phyloP scores from a whole-genome alignment of 1,140 invertebrate species.

The Onthophagus taurus region DNA sequence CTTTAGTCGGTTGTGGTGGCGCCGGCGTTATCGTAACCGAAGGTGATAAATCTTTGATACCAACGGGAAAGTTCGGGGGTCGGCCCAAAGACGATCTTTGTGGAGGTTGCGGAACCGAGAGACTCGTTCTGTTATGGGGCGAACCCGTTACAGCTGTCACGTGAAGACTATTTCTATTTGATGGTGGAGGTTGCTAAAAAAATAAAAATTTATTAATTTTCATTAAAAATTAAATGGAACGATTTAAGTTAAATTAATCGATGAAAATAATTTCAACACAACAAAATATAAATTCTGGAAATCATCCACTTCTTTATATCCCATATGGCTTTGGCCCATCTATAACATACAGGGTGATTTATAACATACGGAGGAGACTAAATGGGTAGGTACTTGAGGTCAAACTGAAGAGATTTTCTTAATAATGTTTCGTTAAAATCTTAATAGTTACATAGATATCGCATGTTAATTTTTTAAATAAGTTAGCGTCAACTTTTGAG shows the following conservation, averaged over 20 bases:
- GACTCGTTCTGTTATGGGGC: conserved; percentile 43
- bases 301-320: no score
- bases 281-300: no score
- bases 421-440: no score
- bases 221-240: not conserved
- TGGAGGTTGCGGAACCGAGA: conserved; percentile 51
- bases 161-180: conserved; percentile 44
- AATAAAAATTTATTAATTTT: conserved; percentile 3
- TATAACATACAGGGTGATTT: no score
- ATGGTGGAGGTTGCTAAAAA: conserved; percentile 42
- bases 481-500: no score
- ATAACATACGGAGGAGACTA: no score
- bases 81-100: conserved; percentile 33
- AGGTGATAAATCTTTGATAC: conserved; percentile 37
- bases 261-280: no score
- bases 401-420: no score
- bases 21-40: conserved; percentile 60
- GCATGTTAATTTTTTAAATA: no score
- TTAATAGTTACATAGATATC: no score
- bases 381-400: no score
- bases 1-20: conserved; percentile 49
- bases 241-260: not conserved
- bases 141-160: conserved; percentile 43
- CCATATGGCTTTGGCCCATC: no score
- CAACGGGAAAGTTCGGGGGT: conserved; percentile 29